Percentiles rank a stretch among this genome's conserved stretches.
phyloP scores from a whole-genome alignment of 2,113 vertebrate genomes.

The Pelmatolapia mariae region DNA sequence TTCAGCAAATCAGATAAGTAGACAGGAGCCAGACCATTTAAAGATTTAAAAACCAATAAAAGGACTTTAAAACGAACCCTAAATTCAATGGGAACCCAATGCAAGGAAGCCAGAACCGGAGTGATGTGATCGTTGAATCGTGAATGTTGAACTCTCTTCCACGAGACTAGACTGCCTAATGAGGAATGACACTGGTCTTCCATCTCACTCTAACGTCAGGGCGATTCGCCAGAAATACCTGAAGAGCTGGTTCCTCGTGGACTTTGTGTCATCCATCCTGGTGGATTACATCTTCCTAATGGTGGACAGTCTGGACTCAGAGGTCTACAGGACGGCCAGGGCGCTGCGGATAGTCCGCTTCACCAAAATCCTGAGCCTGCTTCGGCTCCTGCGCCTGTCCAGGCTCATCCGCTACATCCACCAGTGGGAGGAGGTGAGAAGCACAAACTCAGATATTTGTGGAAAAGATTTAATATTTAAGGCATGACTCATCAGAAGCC shows the following conservation, averaged over 20 bases:
- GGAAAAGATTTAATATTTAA: neutral
- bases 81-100: too few relatives aligned
- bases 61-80: too few relatives aligned
- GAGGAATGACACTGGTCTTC: neutral
- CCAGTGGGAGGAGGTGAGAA: slow-evolving; percentile 96
- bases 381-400: slow-evolving; percentile 89
- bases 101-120: too few relatives aligned
- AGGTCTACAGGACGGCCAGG: slow-evolving; percentile 93
- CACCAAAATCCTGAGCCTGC: slow-evolving; percentile 95
- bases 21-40: too few relatives aligned
- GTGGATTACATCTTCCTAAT: slow-evolving; percentile 98
- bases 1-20: too few relatives aligned
- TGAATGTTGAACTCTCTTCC: neutral
- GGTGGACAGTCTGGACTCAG: slow-evolving; percentile 89
- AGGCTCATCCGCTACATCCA: slow-evolving; percentile 99
- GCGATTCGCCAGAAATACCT: slow-evolving; percentile 92
- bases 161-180: neutral
- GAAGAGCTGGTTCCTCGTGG: slow-evolving; percentile 95
- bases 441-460: neutral
- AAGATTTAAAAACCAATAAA: too few relatives aligned
- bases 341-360: slow-evolving; percentile 93
- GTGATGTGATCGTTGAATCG: too few relatives aligned
- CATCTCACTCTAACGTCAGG: slow-evolving; percentile 23
- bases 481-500: neutral
- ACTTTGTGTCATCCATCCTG: slow-evolving; percentile 95